phyloP scores from a whole-genome alignment of 2,888 invertebrate genomes.

The Sphaerolaimus hirsutus region DNA sequence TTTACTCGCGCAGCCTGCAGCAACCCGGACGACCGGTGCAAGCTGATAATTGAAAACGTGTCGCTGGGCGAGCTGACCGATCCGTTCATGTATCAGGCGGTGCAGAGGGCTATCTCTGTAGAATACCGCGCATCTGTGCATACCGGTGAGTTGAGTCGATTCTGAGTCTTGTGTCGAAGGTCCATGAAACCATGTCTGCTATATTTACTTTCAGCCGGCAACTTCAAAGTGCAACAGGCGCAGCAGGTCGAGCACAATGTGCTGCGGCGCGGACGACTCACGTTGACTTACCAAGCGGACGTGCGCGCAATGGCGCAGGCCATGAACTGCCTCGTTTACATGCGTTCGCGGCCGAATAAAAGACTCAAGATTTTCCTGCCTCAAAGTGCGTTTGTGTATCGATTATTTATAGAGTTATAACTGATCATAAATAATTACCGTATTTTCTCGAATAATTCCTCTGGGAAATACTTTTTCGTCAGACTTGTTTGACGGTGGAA shows the following conservation, averaged over 20 bases:
- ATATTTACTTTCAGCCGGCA: too few species aligned
- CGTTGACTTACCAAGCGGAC: neutral
- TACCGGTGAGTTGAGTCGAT: too few species aligned
- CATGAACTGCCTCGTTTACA: neutral
- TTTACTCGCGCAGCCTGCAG: neutral
- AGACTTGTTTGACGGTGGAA: too few species aligned
- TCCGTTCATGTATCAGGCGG: neutral
- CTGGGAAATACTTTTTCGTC: too few species aligned
- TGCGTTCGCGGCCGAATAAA: neutral
- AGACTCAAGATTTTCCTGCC: constrained; percentile 2
- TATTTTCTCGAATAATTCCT: too few species aligned
- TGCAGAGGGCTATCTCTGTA: neutral
- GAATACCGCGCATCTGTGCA: neutral
- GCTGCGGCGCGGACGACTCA: neutral
- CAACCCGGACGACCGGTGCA: neutral
- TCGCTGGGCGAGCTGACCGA: neutral
- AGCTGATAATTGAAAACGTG: constrained; percentile 2
- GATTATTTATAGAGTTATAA: neutral
- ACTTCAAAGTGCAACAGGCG: too few species aligned
- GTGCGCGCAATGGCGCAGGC: constrained; percentile 1
- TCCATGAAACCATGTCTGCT: neutral
- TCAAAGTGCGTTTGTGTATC: neutral
- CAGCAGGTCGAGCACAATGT: neutral
- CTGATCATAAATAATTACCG: neutral
- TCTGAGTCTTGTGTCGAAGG: too few species aligned